A percentile compares a stretch with the other conserved stretches of the same genome.
Evolutionary conservation across 37 sponge, comb jelly and placozoan species (phyloP).

Genomic region (Mnemiopsis leidyi): DNA sequence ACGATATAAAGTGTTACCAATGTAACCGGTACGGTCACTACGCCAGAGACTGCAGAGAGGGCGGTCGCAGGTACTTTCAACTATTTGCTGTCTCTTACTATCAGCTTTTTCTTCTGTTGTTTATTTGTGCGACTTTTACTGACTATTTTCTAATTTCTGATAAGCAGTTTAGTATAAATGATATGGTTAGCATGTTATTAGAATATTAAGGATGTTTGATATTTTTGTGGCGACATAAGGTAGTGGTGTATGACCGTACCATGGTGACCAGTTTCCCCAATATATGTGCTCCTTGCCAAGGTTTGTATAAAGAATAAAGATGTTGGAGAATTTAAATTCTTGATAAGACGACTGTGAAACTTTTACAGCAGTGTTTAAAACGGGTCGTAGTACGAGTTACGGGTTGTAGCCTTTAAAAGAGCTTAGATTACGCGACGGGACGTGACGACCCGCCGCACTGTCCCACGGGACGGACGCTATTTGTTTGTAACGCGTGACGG

Average conservation of each 20-base stretch:
- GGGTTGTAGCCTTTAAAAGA: not conserved
- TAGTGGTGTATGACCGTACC: no score
- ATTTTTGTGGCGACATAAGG: no score
- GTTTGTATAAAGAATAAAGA: not conserved
- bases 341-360: not conserved
- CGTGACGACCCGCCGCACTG: not conserved
- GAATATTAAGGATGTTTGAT: no score
- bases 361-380: not conserved
- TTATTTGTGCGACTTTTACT: no score
- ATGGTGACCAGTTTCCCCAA: no score
- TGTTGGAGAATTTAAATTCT: not conserved
- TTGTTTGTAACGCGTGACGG: constrained; percentile 15
- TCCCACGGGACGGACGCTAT: not conserved
- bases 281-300: no score
- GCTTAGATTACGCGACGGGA: not conserved
- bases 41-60: constrained; percentile 60
- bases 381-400: not conserved
- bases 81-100: no score
- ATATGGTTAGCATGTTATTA: no score
- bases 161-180: no score
- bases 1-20: constrained; percentile 62
- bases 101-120: no score
- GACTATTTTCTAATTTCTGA: no score
- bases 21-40: constrained; percentile 57
- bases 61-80: constrained; percentile 42